Evolutionary conservation across 2,797 vertebrate species (phyloP).

Genomic region (Sternotherus odoratus): DNA sequence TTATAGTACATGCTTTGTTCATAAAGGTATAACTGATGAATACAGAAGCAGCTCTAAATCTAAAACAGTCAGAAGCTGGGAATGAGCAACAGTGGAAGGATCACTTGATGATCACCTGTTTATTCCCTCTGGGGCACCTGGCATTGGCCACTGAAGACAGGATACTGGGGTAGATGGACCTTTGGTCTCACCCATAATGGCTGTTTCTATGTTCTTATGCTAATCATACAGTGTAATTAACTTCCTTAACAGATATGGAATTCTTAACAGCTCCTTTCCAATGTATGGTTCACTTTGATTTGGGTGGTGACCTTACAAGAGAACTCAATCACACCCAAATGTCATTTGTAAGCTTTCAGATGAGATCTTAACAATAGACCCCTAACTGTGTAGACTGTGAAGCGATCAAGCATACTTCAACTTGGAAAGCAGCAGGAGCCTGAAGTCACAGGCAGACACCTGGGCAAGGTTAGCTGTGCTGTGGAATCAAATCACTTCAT

Average conservation of each 20-base stretch:
- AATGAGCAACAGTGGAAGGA: too few species aligned
- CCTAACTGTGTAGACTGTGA: conserved; percentile 58
- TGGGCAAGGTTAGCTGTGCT: conserved; percentile 59
- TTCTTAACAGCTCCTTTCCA: conserved; percentile 68
- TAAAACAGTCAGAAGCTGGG: too few species aligned
- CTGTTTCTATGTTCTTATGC: too few species aligned
- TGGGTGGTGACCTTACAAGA: conserved; percentile 73
- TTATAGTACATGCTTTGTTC: conserved; percentile 30
- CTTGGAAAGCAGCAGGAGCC: conserved; percentile 59
- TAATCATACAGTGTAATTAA: conserved; percentile 65
- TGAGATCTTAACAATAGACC: conserved; percentile 69
- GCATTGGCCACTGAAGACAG: too few species aligned
- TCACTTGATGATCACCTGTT: too few species aligned
- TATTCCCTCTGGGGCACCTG: too few species aligned
- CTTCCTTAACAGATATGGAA: conserved; percentile 74
- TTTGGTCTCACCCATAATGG: too few species aligned
- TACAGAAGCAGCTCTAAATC: conserved; percentile 72
- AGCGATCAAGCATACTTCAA: conserved; percentile 77
- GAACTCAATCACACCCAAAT: conserved; percentile 73
- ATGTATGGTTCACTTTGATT: conserved; percentile 75
- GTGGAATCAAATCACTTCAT: conserved; percentile 13
- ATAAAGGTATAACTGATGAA: conserved; percentile 47
- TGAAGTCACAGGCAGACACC: conserved; percentile 60
- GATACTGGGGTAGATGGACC: too few species aligned
- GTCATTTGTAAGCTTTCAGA: conserved; percentile 75